phyloP scores from a whole-genome alignment of 2,888 invertebrate genomes.

The Cataglyphis albicans region DNA sequence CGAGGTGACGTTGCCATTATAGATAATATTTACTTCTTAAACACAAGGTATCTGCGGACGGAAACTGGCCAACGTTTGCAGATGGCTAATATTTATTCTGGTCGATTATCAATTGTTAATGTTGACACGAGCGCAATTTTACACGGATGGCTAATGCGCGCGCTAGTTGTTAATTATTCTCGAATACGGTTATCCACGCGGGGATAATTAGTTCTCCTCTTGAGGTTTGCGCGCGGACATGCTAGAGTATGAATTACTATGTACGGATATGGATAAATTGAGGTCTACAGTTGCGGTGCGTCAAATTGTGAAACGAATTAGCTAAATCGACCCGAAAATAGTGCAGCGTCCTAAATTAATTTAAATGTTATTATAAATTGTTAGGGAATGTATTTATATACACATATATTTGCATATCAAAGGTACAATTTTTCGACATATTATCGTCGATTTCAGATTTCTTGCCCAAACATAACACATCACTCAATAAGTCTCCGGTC shows the following conservation, averaged over 20 bases:
- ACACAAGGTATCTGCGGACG: background rate
- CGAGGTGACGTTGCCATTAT: background rate
- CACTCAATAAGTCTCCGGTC: too few relatives aligned
- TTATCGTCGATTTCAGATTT: conserved; percentile 9
- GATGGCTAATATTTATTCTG: conserved; percentile 33
- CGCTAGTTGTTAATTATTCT: conserved; percentile 45
- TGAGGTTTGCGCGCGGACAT: conserved; percentile 38
- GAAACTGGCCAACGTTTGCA: conserved; percentile 10
- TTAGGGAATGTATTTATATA: background rate
- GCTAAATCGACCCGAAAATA: conserved; percentile 45
- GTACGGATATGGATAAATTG: conserved; percentile 49
- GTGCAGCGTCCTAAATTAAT: conserved; percentile 22
- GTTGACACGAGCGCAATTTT: conserved; percentile 35
- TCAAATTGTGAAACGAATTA: conserved; percentile 36
- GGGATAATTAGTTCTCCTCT: conserved; percentile 40
- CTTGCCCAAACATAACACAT: background rate
- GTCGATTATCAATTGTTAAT: conserved; percentile 38
- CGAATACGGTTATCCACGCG: conserved; percentile 64
- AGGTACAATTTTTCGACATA: background rate
- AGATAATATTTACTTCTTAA: conserved; percentile 34
- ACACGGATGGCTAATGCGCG: conserved; percentile 20
- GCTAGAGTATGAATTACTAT: conserved; percentile 39
- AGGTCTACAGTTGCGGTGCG: conserved; percentile 33
- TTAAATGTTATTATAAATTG: conserved; percentile 38
- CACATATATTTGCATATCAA: background rate